Evolutionary conservation across 2,797 vertebrate genomes (phyloP).

Genomic region (Onychomys torridus): DNA sequence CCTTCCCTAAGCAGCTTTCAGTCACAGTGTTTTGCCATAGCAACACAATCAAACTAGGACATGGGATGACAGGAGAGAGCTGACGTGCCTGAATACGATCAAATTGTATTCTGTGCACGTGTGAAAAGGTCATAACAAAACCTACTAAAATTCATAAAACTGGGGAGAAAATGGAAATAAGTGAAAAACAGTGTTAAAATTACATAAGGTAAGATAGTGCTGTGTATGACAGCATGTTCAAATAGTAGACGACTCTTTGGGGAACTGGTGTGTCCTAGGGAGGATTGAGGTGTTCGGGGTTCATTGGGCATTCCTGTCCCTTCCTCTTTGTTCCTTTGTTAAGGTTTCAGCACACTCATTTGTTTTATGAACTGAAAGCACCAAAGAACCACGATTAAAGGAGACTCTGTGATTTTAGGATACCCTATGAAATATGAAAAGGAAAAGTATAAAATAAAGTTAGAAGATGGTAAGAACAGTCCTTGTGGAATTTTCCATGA

Average conservation of each 20-base stretch:
- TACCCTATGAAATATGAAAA: background rate
- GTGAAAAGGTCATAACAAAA: background rate
- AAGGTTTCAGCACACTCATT: background rate
- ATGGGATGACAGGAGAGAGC: background rate
- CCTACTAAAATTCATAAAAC: background rate
- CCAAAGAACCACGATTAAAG: background rate
- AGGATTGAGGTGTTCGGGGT: background rate
- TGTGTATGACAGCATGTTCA: background rate
- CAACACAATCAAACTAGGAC: background rate
- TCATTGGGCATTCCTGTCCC: no score
- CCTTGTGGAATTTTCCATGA: background rate
- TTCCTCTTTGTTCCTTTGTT: background rate
- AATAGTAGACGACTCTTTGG: background rate
- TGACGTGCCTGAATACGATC: background rate
- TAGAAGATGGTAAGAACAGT: no score
- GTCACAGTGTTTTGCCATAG: background rate
- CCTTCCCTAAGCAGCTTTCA: background rate
- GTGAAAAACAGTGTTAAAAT: background rate
- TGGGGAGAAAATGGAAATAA: background rate
- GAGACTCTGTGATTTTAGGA: background rate
- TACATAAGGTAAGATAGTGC: background rate
- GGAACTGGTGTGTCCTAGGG: background rate
- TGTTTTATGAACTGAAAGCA: background rate
- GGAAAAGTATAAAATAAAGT: background rate
- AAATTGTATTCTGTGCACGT: no score